phyloP scores from a whole-genome alignment of 2,113 vertebrate species.

The Sorex fumeus region DNA sequence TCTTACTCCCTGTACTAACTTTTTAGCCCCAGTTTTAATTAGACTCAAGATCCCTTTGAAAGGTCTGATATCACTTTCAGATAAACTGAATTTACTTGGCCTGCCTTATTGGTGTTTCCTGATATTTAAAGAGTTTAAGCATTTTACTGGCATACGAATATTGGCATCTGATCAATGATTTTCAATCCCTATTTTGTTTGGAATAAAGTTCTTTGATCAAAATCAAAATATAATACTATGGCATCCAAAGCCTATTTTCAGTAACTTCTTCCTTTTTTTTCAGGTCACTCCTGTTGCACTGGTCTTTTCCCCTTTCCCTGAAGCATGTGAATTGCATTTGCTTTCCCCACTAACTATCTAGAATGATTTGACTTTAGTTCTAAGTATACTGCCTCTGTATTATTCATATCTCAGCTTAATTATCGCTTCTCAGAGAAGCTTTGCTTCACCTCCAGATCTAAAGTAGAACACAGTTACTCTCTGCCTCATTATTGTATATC shows the following conservation, averaged over 20 bases:
- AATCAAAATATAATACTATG: conserved; percentile 29
- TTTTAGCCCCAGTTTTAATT: neutral
- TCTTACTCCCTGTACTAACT: neutral
- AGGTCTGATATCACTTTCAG: neutral
- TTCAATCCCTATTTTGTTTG: conserved; percentile 52
- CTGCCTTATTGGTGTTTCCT: conserved; percentile 10
- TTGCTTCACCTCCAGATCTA: neutral
- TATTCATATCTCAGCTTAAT: conserved; percentile 23
- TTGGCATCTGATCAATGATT: conserved; percentile 24
- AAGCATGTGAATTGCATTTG: neutral
- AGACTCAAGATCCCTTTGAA: neutral
- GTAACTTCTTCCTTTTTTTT: conserved; percentile 38
- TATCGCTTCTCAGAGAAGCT: conserved; percentile 24
- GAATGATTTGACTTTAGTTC: conserved; percentile 33
- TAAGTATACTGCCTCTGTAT: neutral
- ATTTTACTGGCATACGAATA: conserved; percentile 17
- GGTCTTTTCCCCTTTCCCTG: too few relatives aligned
- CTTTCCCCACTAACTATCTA: neutral
- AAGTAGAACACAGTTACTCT: neutral
- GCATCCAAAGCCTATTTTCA: conserved; percentile 41
- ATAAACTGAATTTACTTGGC: neutral
- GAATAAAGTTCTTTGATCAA: conserved; percentile 58
- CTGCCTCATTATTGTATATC: neutral
- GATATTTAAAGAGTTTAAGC: conserved; percentile 13
- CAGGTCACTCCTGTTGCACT: neutral